These are phyloP conservation scores for Eulithis testata DNA, from an alignment of 2,888 invertebrate genomes.

Conservation along the genomic window DNA sequence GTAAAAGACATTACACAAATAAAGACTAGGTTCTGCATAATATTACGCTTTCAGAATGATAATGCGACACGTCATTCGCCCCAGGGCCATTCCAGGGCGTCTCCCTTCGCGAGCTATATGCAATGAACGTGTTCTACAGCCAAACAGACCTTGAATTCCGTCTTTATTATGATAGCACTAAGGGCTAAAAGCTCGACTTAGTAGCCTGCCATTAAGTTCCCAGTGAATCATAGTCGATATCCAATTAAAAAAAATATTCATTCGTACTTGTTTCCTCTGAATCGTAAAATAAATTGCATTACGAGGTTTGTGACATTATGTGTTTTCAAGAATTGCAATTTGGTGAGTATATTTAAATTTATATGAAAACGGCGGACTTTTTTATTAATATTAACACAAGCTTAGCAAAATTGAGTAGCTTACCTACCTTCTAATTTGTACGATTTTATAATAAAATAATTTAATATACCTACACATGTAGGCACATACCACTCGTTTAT, in stretches of 20 bases:
- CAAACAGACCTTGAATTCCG: slow-evolving; percentile 7
- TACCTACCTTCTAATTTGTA: background rate
- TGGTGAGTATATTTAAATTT: background rate
- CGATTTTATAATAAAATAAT: slow-evolving; percentile 16
- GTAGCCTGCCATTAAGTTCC: slow-evolving; percentile 23
- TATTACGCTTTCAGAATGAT: slow-evolving; percentile 36
- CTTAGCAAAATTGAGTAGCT: background rate
- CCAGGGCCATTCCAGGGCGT: slow-evolving; percentile 38
- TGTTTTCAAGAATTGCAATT: slow-evolving; percentile 15
- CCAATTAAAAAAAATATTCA: slow-evolving; percentile 43
- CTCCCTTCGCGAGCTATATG: slow-evolving; percentile 33
- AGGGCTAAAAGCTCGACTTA: slow-evolving; percentile 19
- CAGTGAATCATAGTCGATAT: slow-evolving; percentile 43
- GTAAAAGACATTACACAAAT: background rate
- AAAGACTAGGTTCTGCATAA: slow-evolving; percentile 29
- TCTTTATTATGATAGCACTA: slow-evolving; percentile 31
- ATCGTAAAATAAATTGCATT: slow-evolving; percentile 20
- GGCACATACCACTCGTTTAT: slow-evolving; percentile 7
- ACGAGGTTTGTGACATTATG: slow-evolving; percentile 5
- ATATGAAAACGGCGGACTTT: background rate
- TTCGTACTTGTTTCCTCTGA: slow-evolving; percentile 33
- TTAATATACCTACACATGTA: slow-evolving; percentile 9
- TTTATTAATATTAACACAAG: background rate
- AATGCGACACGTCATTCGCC: slow-evolving; percentile 38
- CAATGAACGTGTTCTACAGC: slow-evolving; percentile 35